A percentile compares a stretch with the other conserved stretches of the same genome.
These are phyloP conservation scores for Emmelina monodactyla DNA, from an alignment of 2,888 invertebrate genomes.

Conservation along the genomic window DNA sequence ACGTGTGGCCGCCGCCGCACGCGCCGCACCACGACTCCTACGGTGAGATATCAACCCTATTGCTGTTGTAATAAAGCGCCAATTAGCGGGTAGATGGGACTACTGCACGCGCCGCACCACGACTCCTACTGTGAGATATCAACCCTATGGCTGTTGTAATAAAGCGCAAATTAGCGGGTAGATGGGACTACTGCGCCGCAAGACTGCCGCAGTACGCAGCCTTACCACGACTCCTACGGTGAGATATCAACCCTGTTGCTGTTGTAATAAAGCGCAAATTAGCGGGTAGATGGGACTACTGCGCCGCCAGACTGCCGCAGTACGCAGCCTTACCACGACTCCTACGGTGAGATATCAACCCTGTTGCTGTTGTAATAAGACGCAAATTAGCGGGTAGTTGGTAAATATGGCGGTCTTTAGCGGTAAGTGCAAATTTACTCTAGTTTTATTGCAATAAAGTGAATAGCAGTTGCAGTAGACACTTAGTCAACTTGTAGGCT, in stretches of 20 bases:
- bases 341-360: constrained; percentile 36
- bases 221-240: constrained; percentile 53
- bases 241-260: too few relatives aligned
- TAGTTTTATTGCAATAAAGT: too few relatives aligned
- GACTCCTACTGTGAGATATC: constrained; percentile 46
- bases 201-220: constrained; percentile 26
- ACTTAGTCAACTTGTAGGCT: too few relatives aligned
- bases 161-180: too few relatives aligned
- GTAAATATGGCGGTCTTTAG: too few relatives aligned
- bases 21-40: constrained; percentile 48
- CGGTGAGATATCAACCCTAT: too few relatives aligned
- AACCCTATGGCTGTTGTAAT: too few relatives aligned
- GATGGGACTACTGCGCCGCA: constrained; percentile 24
- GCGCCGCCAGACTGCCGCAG: constrained; percentile 49
- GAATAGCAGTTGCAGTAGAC: too few relatives aligned
- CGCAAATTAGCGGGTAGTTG: constrained; percentile 12
- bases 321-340: constrained; percentile 58
- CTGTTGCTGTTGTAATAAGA: too few relatives aligned
- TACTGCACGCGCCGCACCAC: constrained; percentile 46
- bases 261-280: too few relatives aligned
- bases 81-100: constrained; percentile 18
- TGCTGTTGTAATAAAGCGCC: too few relatives aligned
- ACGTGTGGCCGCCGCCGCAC: constrained; percentile 53
- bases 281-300: constrained; percentile 26
- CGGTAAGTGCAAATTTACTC: too few relatives aligned